A percentile compares a stretch with the other conserved stretches of the same genome.
Conservation (phyloP, 2,797 vertebrate species). For the Hozukius guyotensis region DNA sequence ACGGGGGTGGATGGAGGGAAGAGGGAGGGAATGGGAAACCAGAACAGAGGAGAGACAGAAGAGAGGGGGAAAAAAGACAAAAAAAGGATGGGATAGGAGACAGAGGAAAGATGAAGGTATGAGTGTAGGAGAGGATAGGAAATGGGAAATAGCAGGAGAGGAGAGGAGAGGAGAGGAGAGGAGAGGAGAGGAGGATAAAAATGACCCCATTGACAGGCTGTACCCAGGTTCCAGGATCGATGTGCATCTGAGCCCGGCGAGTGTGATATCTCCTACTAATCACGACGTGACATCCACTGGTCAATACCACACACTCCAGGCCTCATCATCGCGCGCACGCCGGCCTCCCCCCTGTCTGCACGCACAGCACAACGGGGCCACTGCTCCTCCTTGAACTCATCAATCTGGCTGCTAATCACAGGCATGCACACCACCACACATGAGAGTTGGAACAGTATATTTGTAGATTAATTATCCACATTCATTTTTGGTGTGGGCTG, state of each 20-base stretch:
- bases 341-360: slow-evolving; percentile 55
- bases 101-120: slow-evolving; percentile 31
- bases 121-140: slow-evolving; percentile 7
- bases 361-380: slow-evolving; percentile 50
- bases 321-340: slow-evolving; percentile 54
- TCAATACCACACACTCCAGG: slow-evolving; percentile 78
- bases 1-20: slow-evolving; percentile 63
- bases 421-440: slow-evolving; percentile 35
- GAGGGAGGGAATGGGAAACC: slow-evolving; percentile 53
- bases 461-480: slow-evolving; percentile 18
- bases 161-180: background rate
- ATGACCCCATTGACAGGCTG: slow-evolving; percentile 74
- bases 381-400: slow-evolving; percentile 52
- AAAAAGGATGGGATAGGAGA: slow-evolving; percentile 13
- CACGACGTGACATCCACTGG: slow-evolving; percentile 73
- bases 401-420: slow-evolving; percentile 60
- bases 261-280: slow-evolving; percentile 83
- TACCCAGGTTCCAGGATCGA: slow-evolving; percentile 73
- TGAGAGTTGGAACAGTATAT: slow-evolving; percentile 36
- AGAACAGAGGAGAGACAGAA: slow-evolving; percentile 32
- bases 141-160: background rate
- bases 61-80: background rate
- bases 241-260: slow-evolving; percentile 68
- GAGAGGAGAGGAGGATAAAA: slow-evolving; percentile 59
- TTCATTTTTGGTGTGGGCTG: slow-evolving; percentile 14